A percentile compares a stretch with the other conserved stretches of the same genome.
Evolutionary conservation across 2,888 invertebrate species (phyloP).

Genomic region (Andrena marginata): DNA sequence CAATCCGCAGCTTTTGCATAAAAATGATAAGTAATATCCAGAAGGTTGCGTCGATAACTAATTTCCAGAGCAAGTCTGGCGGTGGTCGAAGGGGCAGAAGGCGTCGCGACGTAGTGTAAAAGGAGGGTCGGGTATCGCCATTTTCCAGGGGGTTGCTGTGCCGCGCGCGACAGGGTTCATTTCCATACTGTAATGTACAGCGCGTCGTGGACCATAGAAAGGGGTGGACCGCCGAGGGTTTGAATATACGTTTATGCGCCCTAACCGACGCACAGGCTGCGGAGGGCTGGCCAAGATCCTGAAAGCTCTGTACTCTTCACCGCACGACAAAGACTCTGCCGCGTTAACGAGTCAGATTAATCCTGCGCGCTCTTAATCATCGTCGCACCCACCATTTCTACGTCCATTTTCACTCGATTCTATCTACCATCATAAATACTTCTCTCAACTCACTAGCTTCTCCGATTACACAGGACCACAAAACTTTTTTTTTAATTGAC

Average conservation of each 20-base stretch:
- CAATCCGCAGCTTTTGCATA: neutral
- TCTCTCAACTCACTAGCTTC: no score
- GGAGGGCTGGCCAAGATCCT: constrained; percentile 22
- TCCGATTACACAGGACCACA: no score
- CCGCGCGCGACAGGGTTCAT: constrained; percentile 43
- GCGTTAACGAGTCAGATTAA: constrained; percentile 48
- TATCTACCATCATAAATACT: no score
- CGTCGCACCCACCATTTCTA: neutral
- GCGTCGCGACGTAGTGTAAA: constrained; percentile 28
- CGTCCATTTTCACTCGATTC: neutral
- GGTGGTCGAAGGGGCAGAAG: constrained; percentile 7
- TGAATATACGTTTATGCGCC: constrained; percentile 37
- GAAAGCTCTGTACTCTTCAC: constrained; percentile 42
- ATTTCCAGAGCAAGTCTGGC: constrained; percentile 44
- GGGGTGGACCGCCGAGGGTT: constrained; percentile 38
- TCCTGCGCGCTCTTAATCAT: constrained; percentile 14
- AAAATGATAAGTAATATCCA: constrained; percentile 20
- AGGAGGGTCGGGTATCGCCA: constrained; percentile 37
- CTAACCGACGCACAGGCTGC: constrained; percentile 18
- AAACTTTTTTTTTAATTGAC: no score
- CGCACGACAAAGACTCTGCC: constrained; percentile 20
- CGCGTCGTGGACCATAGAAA: constrained; percentile 38
- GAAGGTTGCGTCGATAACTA: constrained; percentile 51
- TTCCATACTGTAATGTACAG: constrained; percentile 55
- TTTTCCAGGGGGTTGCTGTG: constrained; percentile 52